Evolutionary conservation across 2,797 vertebrate genomes (phyloP).

Genomic region (Macropodus opercularis): DNA sequence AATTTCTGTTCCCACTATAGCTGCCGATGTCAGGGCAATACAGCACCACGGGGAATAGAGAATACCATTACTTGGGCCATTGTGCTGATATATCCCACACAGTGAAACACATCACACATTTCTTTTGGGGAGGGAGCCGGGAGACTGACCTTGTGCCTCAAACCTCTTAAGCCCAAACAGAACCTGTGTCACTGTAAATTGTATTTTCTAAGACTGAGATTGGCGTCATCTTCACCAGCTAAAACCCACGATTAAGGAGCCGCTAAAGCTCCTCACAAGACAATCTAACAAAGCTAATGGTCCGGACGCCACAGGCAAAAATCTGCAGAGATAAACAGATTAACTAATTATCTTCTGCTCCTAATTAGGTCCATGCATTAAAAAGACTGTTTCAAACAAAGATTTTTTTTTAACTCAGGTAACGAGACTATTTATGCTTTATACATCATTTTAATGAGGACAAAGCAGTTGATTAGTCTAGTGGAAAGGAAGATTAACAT

Average conservation of each 20-base stretch:
- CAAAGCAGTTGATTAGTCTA: conserved; percentile 27
- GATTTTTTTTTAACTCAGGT: conserved; percentile 42
- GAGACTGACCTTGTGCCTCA: conserved; percentile 38
- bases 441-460: conserved; percentile 25
- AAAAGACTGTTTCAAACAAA: conserved; percentile 29
- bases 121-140: conserved; percentile 15
- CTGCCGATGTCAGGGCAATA: conserved; percentile 38
- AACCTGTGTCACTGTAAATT: conserved; percentile 46
- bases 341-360: conserved; percentile 46
- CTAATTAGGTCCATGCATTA: conserved; percentile 46
- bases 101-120: conserved; percentile 36
- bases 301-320: conserved; percentile 27
- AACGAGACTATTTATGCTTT: conserved; percentile 29
- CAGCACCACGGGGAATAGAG: conserved; percentile 44
- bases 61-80: conserved; percentile 37
- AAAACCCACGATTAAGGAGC: conserved; percentile 19
- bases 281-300: conserved; percentile 26
- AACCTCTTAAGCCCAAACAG: conserved; percentile 37
- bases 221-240: conserved; percentile 22
- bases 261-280: neutral
- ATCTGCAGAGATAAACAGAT: conserved; percentile 32
- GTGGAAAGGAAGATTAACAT: conserved; percentile 6
- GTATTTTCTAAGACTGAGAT: conserved; percentile 34
- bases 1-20: conserved; percentile 36
- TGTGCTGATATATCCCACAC: conserved; percentile 42